A percentile compares a stretch with the other conserved stretches of the same genome.
Conservation (phyloP, 2,113 vertebrate species). For the Oxygymnocypris stewartii region DNA sequence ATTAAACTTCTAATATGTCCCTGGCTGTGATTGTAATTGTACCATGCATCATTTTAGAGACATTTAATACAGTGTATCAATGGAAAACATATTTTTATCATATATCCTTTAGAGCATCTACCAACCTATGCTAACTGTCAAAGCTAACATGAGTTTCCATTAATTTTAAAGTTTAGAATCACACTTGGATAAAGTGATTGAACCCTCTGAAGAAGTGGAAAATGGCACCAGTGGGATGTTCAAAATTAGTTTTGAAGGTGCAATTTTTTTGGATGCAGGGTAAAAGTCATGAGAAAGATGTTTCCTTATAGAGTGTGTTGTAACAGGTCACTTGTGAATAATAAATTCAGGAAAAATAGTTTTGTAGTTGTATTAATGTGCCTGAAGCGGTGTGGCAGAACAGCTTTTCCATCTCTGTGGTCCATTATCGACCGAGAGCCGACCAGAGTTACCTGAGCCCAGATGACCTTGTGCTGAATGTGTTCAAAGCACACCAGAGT, state of each 20-base stretch:
- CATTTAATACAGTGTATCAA: not conserved
- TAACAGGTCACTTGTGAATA: not conserved
- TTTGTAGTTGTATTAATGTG: slow-evolving; percentile 29
- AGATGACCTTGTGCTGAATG: slow-evolving; percentile 36
- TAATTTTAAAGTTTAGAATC: not conserved
- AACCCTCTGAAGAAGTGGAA: no score
- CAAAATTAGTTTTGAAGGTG: not conserved
- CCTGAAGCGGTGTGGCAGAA: slow-evolving; percentile 14
- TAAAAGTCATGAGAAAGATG: not conserved
- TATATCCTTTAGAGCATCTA: not conserved
- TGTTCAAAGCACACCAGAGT: slow-evolving; percentile 18
- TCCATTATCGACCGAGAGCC: slow-evolving; percentile 25
- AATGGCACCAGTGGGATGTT: no score
- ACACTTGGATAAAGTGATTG: no score
- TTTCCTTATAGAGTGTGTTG: not conserved
- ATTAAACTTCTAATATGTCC: not conserved
- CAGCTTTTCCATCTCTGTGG: slow-evolving; percentile 28
- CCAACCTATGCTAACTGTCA: not conserved
- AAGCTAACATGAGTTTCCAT: not conserved
- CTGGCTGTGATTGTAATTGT: not conserved
- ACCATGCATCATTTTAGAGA: not conserved
- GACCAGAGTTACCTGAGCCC: slow-evolving; percentile 16
- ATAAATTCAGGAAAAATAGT: slow-evolving; percentile 18
- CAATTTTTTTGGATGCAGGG: not conserved
- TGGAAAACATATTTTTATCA: not conserved